A percentile compares a stretch with the other conserved stretches of the same genome.
phyloP scores from a whole-genome alignment of 2,888 invertebrate species.

The Corbicula japonica region DNA sequence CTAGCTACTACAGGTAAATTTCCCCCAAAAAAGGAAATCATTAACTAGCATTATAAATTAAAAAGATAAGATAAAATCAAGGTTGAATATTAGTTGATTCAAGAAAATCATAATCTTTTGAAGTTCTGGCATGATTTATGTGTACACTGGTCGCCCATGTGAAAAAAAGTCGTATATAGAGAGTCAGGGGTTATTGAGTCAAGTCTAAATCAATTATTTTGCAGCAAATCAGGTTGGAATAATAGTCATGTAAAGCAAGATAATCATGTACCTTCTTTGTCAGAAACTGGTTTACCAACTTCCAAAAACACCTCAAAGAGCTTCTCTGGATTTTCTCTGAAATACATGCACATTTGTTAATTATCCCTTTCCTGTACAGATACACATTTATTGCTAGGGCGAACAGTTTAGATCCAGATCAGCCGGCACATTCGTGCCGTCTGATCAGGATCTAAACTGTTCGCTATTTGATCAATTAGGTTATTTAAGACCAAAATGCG shows the following conservation, averaged over 20 bases:
- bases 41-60: too few species aligned
- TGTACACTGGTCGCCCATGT: background rate
- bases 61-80: too few species aligned
- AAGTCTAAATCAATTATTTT: background rate
- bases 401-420: background rate
- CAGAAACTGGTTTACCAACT: conserved; percentile 90
- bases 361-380: background rate
- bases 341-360: conserved; percentile 37
- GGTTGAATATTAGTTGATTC: background rate
- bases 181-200: background rate
- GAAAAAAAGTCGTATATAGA: background rate
- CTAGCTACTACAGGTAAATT: too few species aligned
- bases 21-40: too few species aligned
- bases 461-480: too few species aligned
- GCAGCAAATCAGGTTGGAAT: too few species aligned
- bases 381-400: background rate
- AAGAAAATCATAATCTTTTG: background rate
- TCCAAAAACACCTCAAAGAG: conserved; percentile 95
- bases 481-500: too few species aligned
- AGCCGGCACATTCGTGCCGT: background rate
- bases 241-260: too few species aligned
- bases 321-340: conserved; percentile 92
- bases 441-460: too few species aligned
- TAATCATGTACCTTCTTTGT: conserved; percentile 70
- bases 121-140: background rate